Conservation (phyloP, 1,140 invertebrate species). For the Drosophila burlai region DNA sequence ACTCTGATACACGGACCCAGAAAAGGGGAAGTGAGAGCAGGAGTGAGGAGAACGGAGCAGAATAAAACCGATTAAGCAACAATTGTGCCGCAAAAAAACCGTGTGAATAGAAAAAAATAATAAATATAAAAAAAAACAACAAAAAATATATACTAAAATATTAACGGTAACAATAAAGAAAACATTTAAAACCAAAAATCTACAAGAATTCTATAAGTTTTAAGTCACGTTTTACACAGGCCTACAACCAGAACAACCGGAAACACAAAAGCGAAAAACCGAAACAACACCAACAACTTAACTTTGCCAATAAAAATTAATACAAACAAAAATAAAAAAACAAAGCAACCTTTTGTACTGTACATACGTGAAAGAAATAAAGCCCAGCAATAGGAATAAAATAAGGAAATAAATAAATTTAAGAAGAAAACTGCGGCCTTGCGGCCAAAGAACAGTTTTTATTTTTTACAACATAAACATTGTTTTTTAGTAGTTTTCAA, state of each 20-base stretch:
- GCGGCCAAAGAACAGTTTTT: constrained; percentile 73
- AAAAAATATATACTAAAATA: constrained; percentile 63
- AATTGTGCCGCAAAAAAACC: constrained; percentile 73
- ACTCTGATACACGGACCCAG: constrained; percentile 27
- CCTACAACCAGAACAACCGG: constrained; percentile 47
- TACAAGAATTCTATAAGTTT: constrained; percentile 82
- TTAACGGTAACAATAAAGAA: constrained; percentile 80
- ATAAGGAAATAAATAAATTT: constrained; percentile 35
- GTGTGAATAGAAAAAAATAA: constrained; percentile 52
- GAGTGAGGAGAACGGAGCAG: constrained; percentile 35
- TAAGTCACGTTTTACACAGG: constrained; percentile 82
- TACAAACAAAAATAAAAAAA: neutral
- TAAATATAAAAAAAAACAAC: constrained; percentile 24
- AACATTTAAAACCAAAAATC: constrained; percentile 84
- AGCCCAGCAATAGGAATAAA: constrained; percentile 34
- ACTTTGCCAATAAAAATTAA: constrained; percentile 74
- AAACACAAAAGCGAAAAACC: constrained; percentile 45
- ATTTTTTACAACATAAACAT: constrained; percentile 70
- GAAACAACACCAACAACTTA: constrained; percentile 60
- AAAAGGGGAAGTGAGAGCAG: constrained; percentile 20
- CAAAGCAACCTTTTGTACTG: constrained; percentile 33
- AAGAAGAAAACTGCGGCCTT: constrained; percentile 60
- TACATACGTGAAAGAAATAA: constrained; percentile 62
- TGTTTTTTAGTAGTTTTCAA: constrained; percentile 80
- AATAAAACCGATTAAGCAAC: constrained; percentile 74